These are phyloP conservation scores for Leiothrix lutea DNA, from an alignment of 2,113 vertebrate genomes.

Conservation along the genomic window DNA sequence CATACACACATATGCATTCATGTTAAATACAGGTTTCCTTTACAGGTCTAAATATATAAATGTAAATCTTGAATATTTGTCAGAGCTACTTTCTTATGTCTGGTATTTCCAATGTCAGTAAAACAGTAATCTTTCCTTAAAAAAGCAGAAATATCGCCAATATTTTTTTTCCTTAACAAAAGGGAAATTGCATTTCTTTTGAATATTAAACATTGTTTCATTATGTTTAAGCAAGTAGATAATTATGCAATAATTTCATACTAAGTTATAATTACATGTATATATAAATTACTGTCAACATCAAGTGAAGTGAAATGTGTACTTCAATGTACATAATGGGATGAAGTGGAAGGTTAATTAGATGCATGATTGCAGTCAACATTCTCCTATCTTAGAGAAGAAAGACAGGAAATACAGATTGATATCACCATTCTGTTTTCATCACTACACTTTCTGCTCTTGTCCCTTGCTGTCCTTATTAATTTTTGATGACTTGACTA, in stretches of 20 bases:
- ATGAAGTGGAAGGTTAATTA: neutral
- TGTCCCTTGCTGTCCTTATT: neutral
- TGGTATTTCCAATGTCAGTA: neutral
- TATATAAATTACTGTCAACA: neutral
- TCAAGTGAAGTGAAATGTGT: neutral
- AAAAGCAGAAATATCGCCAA: neutral
- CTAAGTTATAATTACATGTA: neutral
- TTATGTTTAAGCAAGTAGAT: neutral
- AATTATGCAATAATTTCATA: neutral
- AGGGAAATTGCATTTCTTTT: neutral
- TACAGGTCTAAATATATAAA: neutral
- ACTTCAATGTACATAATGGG: neutral
- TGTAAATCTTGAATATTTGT: neutral
- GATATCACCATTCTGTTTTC: neutral
- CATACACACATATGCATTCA: neutral
- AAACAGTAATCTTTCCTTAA: neutral
- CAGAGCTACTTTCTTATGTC: neutral
- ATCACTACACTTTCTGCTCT: neutral
- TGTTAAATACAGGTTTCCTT: neutral
- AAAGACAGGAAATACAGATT: neutral
- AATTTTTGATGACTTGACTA: neutral
- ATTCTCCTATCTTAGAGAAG: neutral
- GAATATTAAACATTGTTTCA: neutral
- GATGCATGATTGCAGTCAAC: neutral
- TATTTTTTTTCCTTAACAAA: neutral